These are phyloP conservation scores for Ametastegia equiseti DNA, from an alignment of 2,888 invertebrate species.

Conservation along the genomic window DNA sequence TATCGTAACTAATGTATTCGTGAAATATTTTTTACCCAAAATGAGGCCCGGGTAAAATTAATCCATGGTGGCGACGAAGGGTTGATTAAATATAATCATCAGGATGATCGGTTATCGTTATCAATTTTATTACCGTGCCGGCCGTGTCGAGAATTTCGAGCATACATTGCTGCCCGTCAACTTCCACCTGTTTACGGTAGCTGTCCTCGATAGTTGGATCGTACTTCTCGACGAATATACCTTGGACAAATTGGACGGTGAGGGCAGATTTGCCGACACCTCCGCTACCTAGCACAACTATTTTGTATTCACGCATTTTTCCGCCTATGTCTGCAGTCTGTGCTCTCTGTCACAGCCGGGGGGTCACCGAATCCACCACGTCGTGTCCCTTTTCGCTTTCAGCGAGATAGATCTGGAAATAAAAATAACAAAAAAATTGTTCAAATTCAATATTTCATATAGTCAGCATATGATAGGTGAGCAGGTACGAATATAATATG, in stretches of 20 bases:
- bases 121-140: constrained; percentile 89
- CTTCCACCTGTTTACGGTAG: constrained; percentile 99
- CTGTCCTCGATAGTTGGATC: constrained; percentile 99
- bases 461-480: background rate
- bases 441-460: too few species aligned
- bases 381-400: constrained; percentile 68
- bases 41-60: too few species aligned
- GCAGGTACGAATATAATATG: too few species aligned
- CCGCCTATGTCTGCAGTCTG: constrained; percentile 62
- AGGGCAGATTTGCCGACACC: constrained; percentile 99
- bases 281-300: constrained; percentile 99
- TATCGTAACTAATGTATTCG: too few species aligned
- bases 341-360: constrained; percentile 67
- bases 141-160: constrained; percentile 99
- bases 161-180: constrained; percentile 99
- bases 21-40: too few species aligned
- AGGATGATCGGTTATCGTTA: too few species aligned
- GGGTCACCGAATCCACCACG: constrained; percentile 74
- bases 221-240: constrained; percentile 99
- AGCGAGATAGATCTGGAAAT: constrained; percentile 69
- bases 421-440: background rate
- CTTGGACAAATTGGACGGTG: constrained; percentile 98
- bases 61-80: too few species aligned
- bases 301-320: constrained; percentile 99
- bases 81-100: too few species aligned